Conservation (phyloP, 2,797 vertebrate genomes). For the Catamblyrhynchus diadema region DNA sequence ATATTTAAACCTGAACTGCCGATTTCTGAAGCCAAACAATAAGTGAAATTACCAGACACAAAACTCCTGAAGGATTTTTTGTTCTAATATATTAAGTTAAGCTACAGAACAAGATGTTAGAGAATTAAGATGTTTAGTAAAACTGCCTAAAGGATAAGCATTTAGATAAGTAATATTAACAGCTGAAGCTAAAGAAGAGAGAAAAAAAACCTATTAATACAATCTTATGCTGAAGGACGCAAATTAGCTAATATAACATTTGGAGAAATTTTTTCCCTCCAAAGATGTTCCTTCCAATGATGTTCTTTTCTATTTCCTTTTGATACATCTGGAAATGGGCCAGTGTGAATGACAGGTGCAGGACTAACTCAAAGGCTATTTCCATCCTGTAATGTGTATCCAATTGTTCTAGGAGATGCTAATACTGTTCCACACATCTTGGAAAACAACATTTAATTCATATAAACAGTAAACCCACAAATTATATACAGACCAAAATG, state of each 20-base stretch:
- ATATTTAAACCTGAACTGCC: background rate
- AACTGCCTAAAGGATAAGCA: background rate
- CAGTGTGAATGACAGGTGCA: background rate
- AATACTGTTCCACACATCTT: background rate
- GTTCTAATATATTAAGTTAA: background rate
- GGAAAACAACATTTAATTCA: background rate
- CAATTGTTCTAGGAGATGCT: background rate
- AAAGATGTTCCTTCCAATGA: background rate
- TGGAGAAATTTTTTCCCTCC: background rate
- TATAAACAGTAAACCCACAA: background rate
- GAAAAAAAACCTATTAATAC: background rate
- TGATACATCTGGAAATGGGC: background rate
- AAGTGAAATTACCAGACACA: background rate
- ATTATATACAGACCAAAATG: background rate
- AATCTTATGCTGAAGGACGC: background rate
- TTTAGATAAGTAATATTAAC: conserved; percentile 13
- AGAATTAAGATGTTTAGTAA: conserved; percentile 35
- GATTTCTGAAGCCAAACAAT: background rate
- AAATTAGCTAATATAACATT: background rate
- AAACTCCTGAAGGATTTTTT: background rate
- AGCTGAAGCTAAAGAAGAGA: background rate
- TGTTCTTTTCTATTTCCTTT: background rate
- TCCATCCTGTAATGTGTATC: background rate
- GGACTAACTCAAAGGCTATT: background rate
- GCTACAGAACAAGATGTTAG: conserved; percentile 9